These are phyloP conservation scores for Tetragonisca angustula DNA, from an alignment of 2,888 invertebrate genomes.

Conservation along the genomic window DNA sequence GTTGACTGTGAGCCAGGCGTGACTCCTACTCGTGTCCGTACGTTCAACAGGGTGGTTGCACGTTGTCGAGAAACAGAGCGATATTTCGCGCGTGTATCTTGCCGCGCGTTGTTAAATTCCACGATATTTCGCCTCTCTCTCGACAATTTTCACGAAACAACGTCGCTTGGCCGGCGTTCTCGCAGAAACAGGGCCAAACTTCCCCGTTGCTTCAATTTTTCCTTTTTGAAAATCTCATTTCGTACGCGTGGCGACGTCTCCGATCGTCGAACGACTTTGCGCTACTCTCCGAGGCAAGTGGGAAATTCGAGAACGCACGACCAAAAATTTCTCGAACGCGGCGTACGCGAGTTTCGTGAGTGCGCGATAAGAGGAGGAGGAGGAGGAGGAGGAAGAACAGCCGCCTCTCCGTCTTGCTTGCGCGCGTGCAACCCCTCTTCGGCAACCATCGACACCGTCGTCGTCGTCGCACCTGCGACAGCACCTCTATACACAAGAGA, in stretches of 20 bases:
- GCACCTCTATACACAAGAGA: conserved; percentile 36
- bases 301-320: background rate
- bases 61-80: conserved; percentile 66
- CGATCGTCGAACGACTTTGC: background rate
- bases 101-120: conserved; percentile 30
- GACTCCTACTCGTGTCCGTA: conserved; percentile 74
- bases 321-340: no score
- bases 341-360: no score
- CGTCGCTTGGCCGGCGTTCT: background rate
- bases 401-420: background rate
- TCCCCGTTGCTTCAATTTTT: no score
- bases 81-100: conserved; percentile 61
- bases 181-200: background rate
- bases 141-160: conserved; percentile 11
- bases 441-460: conserved; percentile 13
- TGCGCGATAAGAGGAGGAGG: background rate
- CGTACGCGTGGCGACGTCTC: no score
- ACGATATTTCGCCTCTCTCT: conserved; percentile 22
- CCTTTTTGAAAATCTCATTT: no score
- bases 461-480: conserved; percentile 12
- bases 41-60: conserved; percentile 74
- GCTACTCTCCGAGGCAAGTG: no score
- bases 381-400: background rate
- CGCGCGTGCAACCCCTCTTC: background rate
- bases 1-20: conserved; percentile 77